Evolutionary conservation across 2,797 vertebrate genomes (phyloP).

Genomic region (Pantherophis vulpinus): DNA sequence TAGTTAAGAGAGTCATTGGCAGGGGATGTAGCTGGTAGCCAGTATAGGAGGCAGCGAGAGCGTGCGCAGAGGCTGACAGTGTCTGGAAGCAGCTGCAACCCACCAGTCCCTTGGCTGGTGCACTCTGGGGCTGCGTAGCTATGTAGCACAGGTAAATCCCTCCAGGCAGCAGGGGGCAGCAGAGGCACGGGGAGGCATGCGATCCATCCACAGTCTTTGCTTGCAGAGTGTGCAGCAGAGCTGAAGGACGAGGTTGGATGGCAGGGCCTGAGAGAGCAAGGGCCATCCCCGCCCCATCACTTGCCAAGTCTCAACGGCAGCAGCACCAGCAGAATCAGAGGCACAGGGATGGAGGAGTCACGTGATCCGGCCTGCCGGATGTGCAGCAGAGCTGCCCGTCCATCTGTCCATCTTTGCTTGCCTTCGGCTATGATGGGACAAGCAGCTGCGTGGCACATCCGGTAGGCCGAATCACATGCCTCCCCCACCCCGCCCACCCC

Average conservation of each 20-base stretch:
- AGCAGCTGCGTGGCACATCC: rapidly evolving
- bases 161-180: too few relatives aligned
- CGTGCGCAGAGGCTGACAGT: too few relatives aligned
- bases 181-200: too few relatives aligned
- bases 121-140: too few relatives aligned
- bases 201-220: too few relatives aligned
- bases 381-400: rapidly evolving
- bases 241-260: neutral
- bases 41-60: too few relatives aligned
- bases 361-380: rapidly evolving
- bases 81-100: too few relatives aligned
- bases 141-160: too few relatives aligned
- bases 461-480: rapidly evolving
- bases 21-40: too few relatives aligned
- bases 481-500: neutral
- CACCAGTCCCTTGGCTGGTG: too few relatives aligned
- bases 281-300: neutral
- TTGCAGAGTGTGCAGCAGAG: too few relatives aligned
- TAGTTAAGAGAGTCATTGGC: too few relatives aligned
- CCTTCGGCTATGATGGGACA: neutral
- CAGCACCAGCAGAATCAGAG: neutral
- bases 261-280: neutral
- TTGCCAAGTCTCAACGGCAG: neutral
- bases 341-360: neutral
- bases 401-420: neutral